Conservation (phyloP, 2,113 vertebrate species). For the Cricetomys ansorgei region DNA sequence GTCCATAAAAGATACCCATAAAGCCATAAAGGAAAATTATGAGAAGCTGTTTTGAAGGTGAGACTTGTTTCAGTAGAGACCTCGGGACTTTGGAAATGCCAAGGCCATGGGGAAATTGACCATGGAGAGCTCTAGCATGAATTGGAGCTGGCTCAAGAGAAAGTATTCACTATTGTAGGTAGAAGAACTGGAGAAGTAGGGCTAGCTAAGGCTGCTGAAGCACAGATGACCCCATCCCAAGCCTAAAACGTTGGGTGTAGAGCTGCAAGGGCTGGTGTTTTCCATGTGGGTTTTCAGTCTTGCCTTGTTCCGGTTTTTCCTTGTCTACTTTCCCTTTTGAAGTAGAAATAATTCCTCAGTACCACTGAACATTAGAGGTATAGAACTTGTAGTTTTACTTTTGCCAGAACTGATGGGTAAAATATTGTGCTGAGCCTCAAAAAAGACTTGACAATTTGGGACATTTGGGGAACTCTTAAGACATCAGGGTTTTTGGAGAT, state of each 20-base stretch:
- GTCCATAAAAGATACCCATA: too few relatives aligned
- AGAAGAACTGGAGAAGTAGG: background rate
- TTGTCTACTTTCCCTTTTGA: background rate
- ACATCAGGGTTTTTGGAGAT: background rate
- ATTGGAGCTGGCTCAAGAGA: background rate
- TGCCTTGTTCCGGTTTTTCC: background rate
- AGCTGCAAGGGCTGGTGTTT: background rate
- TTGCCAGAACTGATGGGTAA: background rate
- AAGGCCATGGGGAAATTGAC: too few relatives aligned
- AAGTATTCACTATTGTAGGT: background rate
- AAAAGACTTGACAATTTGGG: background rate
- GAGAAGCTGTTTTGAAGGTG: background rate
- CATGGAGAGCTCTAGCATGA: background rate
- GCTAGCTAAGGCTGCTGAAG: background rate
- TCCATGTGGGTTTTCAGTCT: background rate
- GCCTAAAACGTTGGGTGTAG: background rate
- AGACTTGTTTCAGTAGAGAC: background rate
- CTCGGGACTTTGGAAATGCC: background rate
- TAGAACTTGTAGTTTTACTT: background rate
- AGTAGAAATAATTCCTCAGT: background rate
- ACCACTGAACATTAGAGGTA: background rate
- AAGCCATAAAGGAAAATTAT: background rate
- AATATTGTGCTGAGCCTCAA: background rate
- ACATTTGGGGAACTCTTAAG: background rate
- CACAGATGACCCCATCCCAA: too few relatives aligned